A percentile compares a stretch with the other conserved stretches of the same genome.
These are phyloP conservation scores for Cerceris ruficornis DNA, from an alignment of 2,888 invertebrate species.

Conservation along the genomic window DNA sequence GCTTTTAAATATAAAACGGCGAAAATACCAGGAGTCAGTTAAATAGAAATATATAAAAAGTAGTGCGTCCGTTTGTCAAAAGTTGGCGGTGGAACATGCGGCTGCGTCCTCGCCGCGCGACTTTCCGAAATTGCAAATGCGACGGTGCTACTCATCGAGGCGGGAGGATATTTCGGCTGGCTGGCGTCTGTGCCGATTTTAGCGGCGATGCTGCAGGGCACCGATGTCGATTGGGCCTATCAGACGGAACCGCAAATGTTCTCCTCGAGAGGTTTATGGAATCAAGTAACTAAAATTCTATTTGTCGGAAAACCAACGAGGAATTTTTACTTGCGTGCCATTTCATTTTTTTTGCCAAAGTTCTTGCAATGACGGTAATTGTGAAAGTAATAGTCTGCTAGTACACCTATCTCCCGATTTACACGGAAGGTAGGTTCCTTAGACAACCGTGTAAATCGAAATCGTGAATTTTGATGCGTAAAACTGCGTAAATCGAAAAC, in stretches of 20 bases:
- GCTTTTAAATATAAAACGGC: background rate
- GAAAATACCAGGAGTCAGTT: background rate
- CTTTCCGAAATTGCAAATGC: conserved; percentile 84
- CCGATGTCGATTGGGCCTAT: conserved; percentile 87
- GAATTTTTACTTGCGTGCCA: no score
- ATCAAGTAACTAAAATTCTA: conserved; percentile 82
- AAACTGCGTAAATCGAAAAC: no score
- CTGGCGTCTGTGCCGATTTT: conserved; percentile 86
- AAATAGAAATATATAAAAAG: background rate
- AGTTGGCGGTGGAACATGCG: conserved; percentile 90
- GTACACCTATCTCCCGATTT: no score
- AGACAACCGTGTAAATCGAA: no score
- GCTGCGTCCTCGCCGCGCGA: conserved; percentile 87
- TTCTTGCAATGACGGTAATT: no score
- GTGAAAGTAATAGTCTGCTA: no score
- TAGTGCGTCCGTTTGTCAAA: conserved; percentile 4
- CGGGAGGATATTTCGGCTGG: conserved; percentile 87
- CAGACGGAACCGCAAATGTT: conserved; percentile 85
- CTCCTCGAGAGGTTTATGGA: conserved; percentile 86
- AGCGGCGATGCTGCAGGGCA: conserved; percentile 87
- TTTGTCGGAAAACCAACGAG: background rate
- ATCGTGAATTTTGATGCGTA: no score
- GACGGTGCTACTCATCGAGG: conserved; percentile 87
- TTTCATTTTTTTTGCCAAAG: no score
- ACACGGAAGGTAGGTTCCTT: no score